A percentile compares a stretch with the other conserved stretches of the same genome.
phyloP scores from a whole-genome alignment of 2,888 invertebrate species.

The Odontocolon sp. region DNA sequence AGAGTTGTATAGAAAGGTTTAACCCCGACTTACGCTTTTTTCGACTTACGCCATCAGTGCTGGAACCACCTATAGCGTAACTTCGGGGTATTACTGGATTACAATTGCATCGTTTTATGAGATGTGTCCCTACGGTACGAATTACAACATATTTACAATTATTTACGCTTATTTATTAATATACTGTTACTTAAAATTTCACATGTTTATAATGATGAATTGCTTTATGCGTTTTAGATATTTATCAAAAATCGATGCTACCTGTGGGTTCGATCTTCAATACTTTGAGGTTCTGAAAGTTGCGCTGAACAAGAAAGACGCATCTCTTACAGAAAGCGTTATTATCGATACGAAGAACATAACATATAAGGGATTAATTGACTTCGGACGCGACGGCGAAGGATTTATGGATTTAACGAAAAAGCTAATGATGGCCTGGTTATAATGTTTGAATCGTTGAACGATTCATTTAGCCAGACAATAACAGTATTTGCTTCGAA shows the following conservation, averaged over 20 bases:
- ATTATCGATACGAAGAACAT: constrained; percentile 30
- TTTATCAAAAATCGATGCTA: constrained; percentile 35
- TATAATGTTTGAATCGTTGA: constrained; percentile 56
- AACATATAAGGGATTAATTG: constrained; percentile 37
- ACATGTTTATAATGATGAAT: no score
- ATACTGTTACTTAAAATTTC: no score
- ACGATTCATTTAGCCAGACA: constrained; percentile 53
- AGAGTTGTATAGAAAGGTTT: no score
- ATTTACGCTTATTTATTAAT: no score
- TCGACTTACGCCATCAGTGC: no score
- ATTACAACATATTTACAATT: no score
- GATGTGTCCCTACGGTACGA: no score
- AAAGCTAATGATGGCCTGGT: constrained; percentile 56
- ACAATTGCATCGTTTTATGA: no score
- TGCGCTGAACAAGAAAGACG: constrained; percentile 31
- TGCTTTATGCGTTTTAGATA: constrained; percentile 15
- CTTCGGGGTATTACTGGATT: no score
- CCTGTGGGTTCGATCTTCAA: constrained; percentile 57
- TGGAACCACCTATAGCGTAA: no score
- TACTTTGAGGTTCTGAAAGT: constrained; percentile 54
- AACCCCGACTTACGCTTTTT: no score
- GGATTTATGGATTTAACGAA: background rate
- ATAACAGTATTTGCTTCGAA: constrained; percentile 54
- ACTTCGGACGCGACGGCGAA: constrained; percentile 38
- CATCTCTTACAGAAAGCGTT: constrained; percentile 41